Evolutionary conservation across 30 jellyfish, hydroid and myxozoan genomes (phyloP).

Genomic region (Sanderia malayensis): DNA sequence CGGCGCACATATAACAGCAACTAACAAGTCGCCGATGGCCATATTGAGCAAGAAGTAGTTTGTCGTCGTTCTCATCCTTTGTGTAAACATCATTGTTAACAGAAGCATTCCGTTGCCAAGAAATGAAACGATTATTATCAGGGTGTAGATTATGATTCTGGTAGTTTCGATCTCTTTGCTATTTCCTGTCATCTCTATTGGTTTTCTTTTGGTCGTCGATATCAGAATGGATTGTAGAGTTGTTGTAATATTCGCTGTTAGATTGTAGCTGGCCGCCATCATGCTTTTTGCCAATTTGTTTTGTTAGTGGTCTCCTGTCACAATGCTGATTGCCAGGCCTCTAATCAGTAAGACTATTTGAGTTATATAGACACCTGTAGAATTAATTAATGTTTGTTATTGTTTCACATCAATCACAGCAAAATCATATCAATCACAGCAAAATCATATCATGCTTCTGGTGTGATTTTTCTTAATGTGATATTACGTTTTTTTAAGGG

Average conservation of each 20-base stretch:
- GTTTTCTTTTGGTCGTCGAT: background rate
- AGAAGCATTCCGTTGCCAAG: slow-evolving; percentile 67
- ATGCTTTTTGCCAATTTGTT: too few relatives aligned
- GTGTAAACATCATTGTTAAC: slow-evolving; percentile 54
- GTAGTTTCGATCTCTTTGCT: slow-evolving; percentile 12
- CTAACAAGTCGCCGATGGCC: slow-evolving; percentile 81
- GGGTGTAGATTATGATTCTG: slow-evolving; percentile 36
- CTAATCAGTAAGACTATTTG: too few relatives aligned
- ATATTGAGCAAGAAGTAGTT: slow-evolving; percentile 72
- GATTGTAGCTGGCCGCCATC: too few relatives aligned
- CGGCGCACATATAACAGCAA: slow-evolving; percentile 71
- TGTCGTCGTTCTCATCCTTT: slow-evolving; percentile 60
- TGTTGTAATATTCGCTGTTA: background rate
- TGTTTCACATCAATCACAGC: too few relatives aligned
- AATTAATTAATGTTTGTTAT: too few relatives aligned
- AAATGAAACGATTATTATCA: slow-evolving; percentile 55
- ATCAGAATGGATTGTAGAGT: background rate
- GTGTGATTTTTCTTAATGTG: too few relatives aligned
- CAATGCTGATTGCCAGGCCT: too few relatives aligned
- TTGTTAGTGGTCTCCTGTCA: too few relatives aligned
- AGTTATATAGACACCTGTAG: too few relatives aligned
- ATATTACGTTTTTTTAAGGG: too few relatives aligned
- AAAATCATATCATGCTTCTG: too few relatives aligned
- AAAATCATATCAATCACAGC: too few relatives aligned
- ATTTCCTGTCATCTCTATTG: background rate